Conservation (phyloP, 2,113 vertebrate genomes). For the Falco punctatus region DNA sequence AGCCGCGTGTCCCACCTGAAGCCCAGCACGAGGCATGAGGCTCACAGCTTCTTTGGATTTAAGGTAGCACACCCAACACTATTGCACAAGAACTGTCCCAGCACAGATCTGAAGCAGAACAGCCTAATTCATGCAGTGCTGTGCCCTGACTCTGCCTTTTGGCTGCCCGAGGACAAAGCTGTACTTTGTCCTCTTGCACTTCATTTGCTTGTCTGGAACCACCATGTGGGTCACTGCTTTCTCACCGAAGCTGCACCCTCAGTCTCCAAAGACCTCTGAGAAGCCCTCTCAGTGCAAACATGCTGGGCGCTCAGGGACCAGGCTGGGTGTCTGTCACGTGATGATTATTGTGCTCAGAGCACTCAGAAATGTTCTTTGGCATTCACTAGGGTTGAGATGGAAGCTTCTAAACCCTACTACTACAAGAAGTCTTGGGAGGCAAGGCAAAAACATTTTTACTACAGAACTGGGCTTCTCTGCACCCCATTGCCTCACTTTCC, state of each 20-base stretch:
- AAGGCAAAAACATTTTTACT: background rate
- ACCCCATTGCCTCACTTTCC: background rate
- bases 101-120: background rate
- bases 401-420: background rate
- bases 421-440: background rate
- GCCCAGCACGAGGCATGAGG: background rate
- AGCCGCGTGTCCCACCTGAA: rapidly evolving
- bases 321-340: rapidly evolving
- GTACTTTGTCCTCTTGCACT: background rate
- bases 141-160: background rate
- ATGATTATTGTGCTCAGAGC: background rate
- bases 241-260: background rate
- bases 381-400: background rate
- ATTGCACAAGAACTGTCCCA: rapidly evolving
- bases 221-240: rapidly evolving
- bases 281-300: background rate
- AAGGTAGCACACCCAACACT: background rate
- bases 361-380: background rate
- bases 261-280: background rate
- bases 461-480: background rate
- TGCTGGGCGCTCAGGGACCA: rapidly evolving
- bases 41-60: background rate
- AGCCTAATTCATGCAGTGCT: background rate
- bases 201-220: background rate
- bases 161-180: background rate